Evolutionary conservation across 2,888 invertebrate genomes (phyloP), one percentile per base, ranked within the genome.

Genomic region (Eudemis profundana): DNA sequence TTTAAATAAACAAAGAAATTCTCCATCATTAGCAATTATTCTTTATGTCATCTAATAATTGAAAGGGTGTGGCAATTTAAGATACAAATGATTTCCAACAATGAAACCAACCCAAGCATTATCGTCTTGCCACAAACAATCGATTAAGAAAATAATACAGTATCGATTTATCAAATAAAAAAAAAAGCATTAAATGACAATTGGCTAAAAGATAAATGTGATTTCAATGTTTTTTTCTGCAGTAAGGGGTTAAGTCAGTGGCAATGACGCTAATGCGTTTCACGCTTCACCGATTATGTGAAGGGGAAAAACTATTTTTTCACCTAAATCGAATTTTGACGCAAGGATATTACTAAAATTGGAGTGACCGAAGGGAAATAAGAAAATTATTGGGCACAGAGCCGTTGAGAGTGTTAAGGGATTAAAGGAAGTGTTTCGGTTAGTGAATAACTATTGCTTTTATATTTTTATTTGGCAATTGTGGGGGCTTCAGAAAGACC

Each of bases 251-350:
- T 78, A 74, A 71, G 69, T 64, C 69, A 70, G 69, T 78, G 75
- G 74, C 78, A 77, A 77, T 81, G 84, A 83, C 81, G 77, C 79
- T 86, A 87, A 86, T 84, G 81, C 78, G 78, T 81, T 82, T 81
- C 77, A 81, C 87, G 85, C 85, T 81, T 74, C 78, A 79, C 75
- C 72, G 82, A 74, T 75, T 82, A 71, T 72, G 72, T 71, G 71
- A 77, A 79, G 83, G 86, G 84, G 79, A 76, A 77, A 75, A 77
- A 73, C 64, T 63, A 68, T 79, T 86, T 87, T 85, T 87, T 87
- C 86, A 78, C 81, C 84, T 84, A 87, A 90, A 90, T 88, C 81
- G 80, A 86, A 82, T 90, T 89, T 85, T 84, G 84, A 85, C 80
- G 76, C 78, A 71, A 79, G 82, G 81, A 83, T 89, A 83, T 87